A percentile compares a stretch with the other conserved stretches of the same genome.
These are phyloP conservation scores for Neodiprion virginianus DNA, from an alignment of 1,140 invertebrate genomes.

Conservation along the genomic window DNA sequence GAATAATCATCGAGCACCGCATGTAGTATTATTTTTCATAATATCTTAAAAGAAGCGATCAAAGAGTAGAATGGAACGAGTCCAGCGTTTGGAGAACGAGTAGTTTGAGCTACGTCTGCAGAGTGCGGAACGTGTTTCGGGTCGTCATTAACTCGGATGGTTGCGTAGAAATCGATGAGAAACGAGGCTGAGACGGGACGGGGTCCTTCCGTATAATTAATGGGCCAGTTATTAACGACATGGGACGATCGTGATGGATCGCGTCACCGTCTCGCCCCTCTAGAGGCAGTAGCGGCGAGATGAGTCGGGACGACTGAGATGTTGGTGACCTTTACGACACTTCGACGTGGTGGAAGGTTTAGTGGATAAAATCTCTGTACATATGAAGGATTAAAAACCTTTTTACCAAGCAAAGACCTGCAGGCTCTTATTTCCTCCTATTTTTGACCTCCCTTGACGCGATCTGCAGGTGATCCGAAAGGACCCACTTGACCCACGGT, in stretches of 20 bases:
- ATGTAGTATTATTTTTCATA: no score
- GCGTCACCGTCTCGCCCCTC: not conserved
- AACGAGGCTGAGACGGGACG: not conserved
- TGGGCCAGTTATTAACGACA: constrained; percentile 2
- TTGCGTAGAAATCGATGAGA: not conserved
- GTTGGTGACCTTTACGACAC: not conserved
- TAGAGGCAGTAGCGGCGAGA: not conserved
- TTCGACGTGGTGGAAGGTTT: not conserved
- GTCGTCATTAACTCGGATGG: not conserved
- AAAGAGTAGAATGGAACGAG: no score
- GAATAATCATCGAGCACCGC: no score
- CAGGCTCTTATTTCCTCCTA: not conserved
- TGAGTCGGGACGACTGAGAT: not conserved
- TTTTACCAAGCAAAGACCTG: not conserved
- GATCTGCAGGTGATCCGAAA: not conserved
- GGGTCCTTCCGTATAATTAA: not conserved
- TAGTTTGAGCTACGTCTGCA: not conserved
- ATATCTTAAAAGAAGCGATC: no score
- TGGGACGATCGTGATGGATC: not conserved
- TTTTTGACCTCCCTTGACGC: not conserved
- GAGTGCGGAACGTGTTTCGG: not conserved
- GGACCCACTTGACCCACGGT: no score
- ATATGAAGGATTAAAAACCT: not conserved
- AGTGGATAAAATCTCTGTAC: not conserved
- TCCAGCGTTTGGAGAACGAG: no score